phyloP scores from a whole-genome alignment of 1,140 invertebrate species.

The Drosophila fuyamai region DNA sequence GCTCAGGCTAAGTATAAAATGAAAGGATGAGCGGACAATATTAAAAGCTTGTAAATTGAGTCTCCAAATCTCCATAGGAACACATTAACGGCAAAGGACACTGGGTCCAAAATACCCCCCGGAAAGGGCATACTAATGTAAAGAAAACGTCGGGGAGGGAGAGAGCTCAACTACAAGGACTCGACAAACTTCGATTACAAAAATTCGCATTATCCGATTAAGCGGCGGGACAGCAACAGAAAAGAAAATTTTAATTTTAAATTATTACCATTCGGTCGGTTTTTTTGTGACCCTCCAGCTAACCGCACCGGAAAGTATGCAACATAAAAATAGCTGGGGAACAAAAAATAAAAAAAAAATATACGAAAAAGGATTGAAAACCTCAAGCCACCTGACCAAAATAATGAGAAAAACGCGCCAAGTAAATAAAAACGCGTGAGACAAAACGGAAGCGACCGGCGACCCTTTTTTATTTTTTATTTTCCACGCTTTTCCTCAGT shows the following conservation, averaged over 20 bases:
- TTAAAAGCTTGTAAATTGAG: too few relatives aligned
- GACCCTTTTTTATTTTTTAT: conserved; percentile 54
- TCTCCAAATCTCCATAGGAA: too few relatives aligned
- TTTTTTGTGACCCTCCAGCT: conserved; percentile 26
- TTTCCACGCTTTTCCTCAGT: conserved; percentile 14
- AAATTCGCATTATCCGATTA: conserved; percentile 76
- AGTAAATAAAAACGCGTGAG: conserved; percentile 62
- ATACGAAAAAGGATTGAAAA: conserved; percentile 20
- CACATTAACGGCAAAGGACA: too few relatives aligned
- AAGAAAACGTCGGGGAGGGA: not conserved
- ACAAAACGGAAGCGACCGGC: conserved; percentile 56
- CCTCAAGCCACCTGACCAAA: conserved; percentile 54
- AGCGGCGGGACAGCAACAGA: conserved; percentile 29
- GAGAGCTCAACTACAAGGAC: conserved; percentile 52
- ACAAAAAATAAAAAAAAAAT: not conserved
- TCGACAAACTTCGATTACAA: conserved; percentile 76
- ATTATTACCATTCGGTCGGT: conserved; percentile 58
- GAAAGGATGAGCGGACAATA: too few relatives aligned
- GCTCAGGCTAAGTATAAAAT: too few relatives aligned
- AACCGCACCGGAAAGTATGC: conserved; percentile 56
- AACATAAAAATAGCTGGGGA: conserved; percentile 52
- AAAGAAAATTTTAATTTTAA: conserved; percentile 74
- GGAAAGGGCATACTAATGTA: not conserved
- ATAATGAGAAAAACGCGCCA: conserved; percentile 60
- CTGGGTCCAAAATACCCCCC: not conserved